Percentiles rank a stretch among this genome's conserved stretches.
Conservation (phyloP, 2,797 vertebrate genomes). For the Aldrovandia affinis region DNA sequence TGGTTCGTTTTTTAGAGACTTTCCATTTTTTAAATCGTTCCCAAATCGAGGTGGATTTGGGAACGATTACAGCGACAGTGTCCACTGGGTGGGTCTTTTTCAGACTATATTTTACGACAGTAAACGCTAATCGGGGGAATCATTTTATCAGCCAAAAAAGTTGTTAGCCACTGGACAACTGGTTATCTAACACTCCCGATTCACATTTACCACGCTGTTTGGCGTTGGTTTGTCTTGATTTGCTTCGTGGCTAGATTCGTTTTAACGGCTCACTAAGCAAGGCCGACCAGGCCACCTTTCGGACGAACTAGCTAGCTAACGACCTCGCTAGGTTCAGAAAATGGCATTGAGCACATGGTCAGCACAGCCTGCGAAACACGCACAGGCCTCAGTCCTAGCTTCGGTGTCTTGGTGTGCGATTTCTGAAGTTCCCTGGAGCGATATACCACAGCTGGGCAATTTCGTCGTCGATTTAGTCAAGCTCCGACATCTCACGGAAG, state of each 20-base stretch:
- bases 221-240: not conserved
- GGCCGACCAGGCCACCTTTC: not conserved
- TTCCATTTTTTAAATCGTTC: not conserved
- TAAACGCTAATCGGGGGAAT: not conserved
- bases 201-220: not conserved
- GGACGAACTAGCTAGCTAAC: not conserved
- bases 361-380: slow-evolving; percentile 10
- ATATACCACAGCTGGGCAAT: not conserved
- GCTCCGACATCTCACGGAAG: not conserved
- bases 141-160: not conserved
- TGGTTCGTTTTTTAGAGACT: not conserved
- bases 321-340: not conserved
- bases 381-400: not conserved
- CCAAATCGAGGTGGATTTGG: not conserved
- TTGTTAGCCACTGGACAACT: not conserved
- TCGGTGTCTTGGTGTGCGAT: not conserved
- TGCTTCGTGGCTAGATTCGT: not conserved
- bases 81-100: slow-evolving; percentile 10
- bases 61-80: not conserved
- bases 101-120: not conserved
- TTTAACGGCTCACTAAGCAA: not conserved
- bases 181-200: not conserved
- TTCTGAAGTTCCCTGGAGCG: not conserved
- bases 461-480: not conserved
- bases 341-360: slow-evolving; percentile 23